A percentile compares a stretch with the other conserved stretches of the same genome.
These are phyloP conservation scores for Coleophora flavipennella DNA, from an alignment of 2,888 invertebrate species.

Conservation along the genomic window DNA sequence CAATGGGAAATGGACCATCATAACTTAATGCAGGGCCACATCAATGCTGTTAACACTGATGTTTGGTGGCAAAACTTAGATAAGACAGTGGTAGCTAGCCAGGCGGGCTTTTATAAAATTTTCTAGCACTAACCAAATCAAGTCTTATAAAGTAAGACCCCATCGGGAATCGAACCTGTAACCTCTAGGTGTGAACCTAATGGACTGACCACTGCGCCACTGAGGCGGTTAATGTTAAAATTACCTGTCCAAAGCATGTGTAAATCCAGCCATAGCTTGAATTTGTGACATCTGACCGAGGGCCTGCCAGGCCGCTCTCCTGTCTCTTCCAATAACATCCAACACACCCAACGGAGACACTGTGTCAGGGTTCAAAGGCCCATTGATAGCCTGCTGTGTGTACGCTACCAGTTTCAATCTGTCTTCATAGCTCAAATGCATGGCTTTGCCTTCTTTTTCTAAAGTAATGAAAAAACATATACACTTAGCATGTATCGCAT, in stretches of 20 bases:
- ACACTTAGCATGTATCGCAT: neutral
- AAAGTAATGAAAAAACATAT: constrained; percentile 28
- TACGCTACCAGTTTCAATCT: constrained; percentile 92
- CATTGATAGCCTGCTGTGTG: constrained; percentile 92
- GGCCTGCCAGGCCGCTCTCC: constrained; percentile 94
- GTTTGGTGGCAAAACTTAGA: no score
- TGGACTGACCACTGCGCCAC: no score
- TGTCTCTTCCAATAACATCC: constrained; percentile 95
- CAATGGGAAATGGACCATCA: no score
- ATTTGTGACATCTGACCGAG: constrained; percentile 88
- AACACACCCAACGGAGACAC: constrained; percentile 90
- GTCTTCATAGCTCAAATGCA: constrained; percentile 95
- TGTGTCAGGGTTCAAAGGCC: constrained; percentile 81
- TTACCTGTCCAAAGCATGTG: constrained; percentile 84
- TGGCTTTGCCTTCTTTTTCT: constrained; percentile 99
- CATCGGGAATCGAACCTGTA: no score
- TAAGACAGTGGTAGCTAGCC: no score
- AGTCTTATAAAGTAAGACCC: no score
- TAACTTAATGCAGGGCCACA: no score
- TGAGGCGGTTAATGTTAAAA: constrained; percentile 1
- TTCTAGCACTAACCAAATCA: no score
- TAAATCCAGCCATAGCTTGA: constrained; percentile 94
- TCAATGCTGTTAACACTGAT: no score
- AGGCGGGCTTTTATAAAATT: no score
- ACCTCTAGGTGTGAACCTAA: no score